Base-by-base conservation (phyloP, 1,140 invertebrate species). In the Trissolcus basalis region DNA sequence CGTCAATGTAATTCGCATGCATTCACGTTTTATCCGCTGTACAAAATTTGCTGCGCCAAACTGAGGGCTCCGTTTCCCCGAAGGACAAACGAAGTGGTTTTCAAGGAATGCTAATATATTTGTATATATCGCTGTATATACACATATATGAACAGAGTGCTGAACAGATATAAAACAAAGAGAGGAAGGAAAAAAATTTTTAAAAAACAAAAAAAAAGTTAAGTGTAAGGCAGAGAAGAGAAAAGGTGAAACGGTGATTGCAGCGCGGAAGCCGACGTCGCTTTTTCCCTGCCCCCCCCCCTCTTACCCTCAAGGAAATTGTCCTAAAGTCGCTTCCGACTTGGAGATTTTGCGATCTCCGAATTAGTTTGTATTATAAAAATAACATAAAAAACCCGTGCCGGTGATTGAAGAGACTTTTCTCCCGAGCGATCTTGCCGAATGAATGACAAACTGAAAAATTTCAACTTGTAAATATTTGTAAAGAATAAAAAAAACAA, bases 251-350 rank as follows among this genome's bases (percentile, higher is more conserved):
- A 58, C 8, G 44, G 74, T 56, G 56, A 67, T 76, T 55, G 50
- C 55, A 67, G 64, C 51, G 39, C 68, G 67, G 74, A 77, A 71
- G 75, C 39, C 41, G 75, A 77, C 75, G 43, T 68, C 60, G 68
- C 68, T 72, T 77, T 77, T 56, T 71, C 6, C 19, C 19, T 27
- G 2, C 6, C 2, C 19, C 19, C 19, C 19, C 1, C 19, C 19
- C 19, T n/a, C 39, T 71, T 68, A 43, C 60, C 56, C 53, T 9
- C 12, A 58, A 11, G 61, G 75, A 77, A 77, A 61, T 59, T 69
- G 56, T 77, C 69, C 69, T 77, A 77, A 68, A 77, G 75, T 77
- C 69, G 63, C 75, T 77, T 72, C 75, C 75, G 67, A 61, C 61
- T 70, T 27, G 13, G 43, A 45, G 73, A 59, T 60, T 45, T n/a